Base-by-base conservation (phyloP, 92 coral and sea anemone species). In the Micromussa lordhowensis region DNA sequence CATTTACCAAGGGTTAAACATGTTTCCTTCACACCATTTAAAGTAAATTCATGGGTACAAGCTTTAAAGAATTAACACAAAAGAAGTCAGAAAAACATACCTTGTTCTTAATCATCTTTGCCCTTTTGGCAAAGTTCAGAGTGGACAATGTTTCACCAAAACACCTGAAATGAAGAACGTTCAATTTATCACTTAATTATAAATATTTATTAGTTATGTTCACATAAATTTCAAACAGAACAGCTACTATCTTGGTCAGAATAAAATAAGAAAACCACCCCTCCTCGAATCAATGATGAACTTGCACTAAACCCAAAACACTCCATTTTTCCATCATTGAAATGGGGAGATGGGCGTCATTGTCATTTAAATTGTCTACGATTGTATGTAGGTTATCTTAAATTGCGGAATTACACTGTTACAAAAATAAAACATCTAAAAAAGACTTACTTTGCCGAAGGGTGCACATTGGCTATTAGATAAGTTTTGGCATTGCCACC, bases 401-500 rank as follows among this genome's bases (percentile, higher is more conserved):
- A 26, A 66, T 24, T 66, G 13, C 34, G 26, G 71, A 26, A 26
- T 66, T 66, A 10, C 12, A 26, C 32, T 1, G 1, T 32, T 7
- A 64, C 0, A 8, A 24, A 26, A 64, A 66, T 24, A 35, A 16
- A 49, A 18, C 49, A 55, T 61, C 18, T 48, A 5, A 13, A 24
- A 28, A 49, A n/a, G n/a, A 82, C 96, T 59, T 91, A 97, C 99
- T 94, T 96, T 17, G 99, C 99, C 2, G 99, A 98, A 29, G 99
- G 99, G 51, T 98, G 99, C 24, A 98, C 99, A 29, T 98, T 98
- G 2, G 99, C 99, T 13, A 98, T 98, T 40, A 98, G 95, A 86
- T 98, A 96, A 1, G 99, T 98, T 71, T 98, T 91, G 6, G 99
- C 99, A 92, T 98, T 98, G 19, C 99, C 99, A 77, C 99, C 99